Percentiles rank a stretch among this genome's conserved stretches.
These are phyloP conservation scores for Protula sp. DNA, from an alignment of 2,888 invertebrate genomes.

Conservation along the genomic window DNA sequence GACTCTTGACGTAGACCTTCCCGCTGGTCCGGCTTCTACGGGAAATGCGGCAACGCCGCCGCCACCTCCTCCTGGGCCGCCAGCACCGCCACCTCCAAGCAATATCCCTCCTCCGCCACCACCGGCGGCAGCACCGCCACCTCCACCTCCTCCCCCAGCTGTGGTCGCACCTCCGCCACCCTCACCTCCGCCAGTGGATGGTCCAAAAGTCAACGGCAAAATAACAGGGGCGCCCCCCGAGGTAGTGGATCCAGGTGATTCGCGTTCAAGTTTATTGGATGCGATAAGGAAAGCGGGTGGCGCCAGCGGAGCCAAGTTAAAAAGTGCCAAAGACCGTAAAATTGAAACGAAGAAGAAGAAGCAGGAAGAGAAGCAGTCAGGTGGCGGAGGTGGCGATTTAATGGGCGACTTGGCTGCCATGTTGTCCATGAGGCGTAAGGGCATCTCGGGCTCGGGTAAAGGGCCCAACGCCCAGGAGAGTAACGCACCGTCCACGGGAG, in stretches of 20 bases:
- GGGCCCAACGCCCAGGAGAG: not conserved
- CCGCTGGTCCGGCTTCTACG: not conserved
- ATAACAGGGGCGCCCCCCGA: not conserved
- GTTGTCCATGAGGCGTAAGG: slow-evolving; percentile 74
- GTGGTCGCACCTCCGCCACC: slow-evolving; percentile 13
- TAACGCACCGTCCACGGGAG: not conserved
- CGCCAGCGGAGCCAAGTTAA: slow-evolving; percentile 65
- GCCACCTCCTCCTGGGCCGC: slow-evolving; percentile 23
- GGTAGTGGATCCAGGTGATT: slow-evolving; percentile 13
- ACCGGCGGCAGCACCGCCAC: slow-evolving; percentile 25
- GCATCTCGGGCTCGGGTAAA: slow-evolving; percentile 54
- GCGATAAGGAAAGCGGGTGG: slow-evolving; percentile 71
- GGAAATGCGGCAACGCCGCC: slow-evolving; percentile 7
- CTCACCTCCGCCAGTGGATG: slow-evolving; percentile 5
- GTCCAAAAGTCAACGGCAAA: too few species aligned
- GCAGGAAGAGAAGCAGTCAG: slow-evolving; percentile 26
- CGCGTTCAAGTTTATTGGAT: slow-evolving; percentile 75
- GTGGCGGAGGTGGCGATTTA: slow-evolving; percentile 63
- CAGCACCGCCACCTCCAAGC: slow-evolving; percentile 28
- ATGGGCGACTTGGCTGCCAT: slow-evolving; percentile 89
- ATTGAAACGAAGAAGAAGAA: slow-evolving; percentile 58
- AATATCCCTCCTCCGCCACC: slow-evolving; percentile 29
- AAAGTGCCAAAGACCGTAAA: slow-evolving; percentile 59
- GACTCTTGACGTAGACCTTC: slow-evolving; percentile 8
- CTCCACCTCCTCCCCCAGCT: slow-evolving; percentile 17